Evolutionary conservation across 2,113 vertebrate species (phyloP).

Genomic region (Alouatta palliata): DNA sequence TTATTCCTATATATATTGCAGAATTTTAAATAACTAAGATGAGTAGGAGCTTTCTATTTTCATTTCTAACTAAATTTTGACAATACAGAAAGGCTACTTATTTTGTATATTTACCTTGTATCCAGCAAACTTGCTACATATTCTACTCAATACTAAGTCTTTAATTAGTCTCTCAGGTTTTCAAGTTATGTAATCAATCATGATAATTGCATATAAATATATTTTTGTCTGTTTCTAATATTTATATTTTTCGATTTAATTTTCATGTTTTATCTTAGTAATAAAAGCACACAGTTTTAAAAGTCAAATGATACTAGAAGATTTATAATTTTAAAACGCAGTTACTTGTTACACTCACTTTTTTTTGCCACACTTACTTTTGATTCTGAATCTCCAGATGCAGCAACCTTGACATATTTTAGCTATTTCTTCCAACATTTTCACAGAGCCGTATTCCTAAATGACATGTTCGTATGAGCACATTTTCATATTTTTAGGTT

Average conservation of each 20-base stretch:
- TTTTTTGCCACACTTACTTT: neutral
- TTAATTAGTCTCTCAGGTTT: neutral
- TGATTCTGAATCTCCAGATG: neutral
- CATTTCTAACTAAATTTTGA: neutral
- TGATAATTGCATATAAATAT: neutral
- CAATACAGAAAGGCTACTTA: neutral
- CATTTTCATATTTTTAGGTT: neutral
- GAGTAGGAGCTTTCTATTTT: neutral
- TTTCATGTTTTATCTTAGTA: slow-evolving; percentile 8
- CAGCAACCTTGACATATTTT: neutral
- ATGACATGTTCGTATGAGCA: neutral
- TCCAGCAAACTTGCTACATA: neutral
- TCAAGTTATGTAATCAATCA: neutral
- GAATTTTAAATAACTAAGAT: neutral
- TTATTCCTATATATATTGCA: neutral
- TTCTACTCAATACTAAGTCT: neutral
- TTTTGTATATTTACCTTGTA: neutral
- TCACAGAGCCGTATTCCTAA: neutral
- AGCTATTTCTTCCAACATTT: neutral
- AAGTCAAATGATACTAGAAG: neutral
- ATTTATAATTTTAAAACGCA: neutral
- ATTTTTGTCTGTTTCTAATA: slow-evolving; percentile 31
- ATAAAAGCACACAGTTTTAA: neutral
- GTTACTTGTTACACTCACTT: neutral
- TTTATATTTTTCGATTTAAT: neutral